These are phyloP conservation scores for Stercorarius parasiticus DNA, from an alignment of 2,113 vertebrate species.

Conservation along the genomic window DNA sequence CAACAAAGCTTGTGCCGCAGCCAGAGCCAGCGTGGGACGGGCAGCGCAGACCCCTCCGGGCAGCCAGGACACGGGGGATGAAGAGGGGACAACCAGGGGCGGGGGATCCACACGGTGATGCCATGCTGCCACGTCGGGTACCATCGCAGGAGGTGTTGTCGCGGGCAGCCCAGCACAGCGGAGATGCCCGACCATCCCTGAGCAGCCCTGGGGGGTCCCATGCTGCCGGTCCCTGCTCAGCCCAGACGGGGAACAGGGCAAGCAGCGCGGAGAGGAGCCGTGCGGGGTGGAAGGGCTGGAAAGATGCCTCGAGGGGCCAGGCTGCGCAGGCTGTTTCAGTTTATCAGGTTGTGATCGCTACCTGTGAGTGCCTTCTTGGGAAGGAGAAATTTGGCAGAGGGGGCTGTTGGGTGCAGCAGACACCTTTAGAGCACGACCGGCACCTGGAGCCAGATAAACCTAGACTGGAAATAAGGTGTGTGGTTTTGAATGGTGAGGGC, in stretches of 20 bases:
- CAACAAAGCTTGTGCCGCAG: neutral
- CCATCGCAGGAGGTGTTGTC: rapidly evolving
- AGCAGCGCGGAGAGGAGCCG: neutral
- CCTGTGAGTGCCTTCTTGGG: neutral
- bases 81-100: rapidly evolving
- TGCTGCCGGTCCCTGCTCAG: rapidly evolving
- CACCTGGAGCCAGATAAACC: neutral
- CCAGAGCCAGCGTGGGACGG: neutral
- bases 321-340: rapidly evolving
- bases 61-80: rapidly evolving
- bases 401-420: rapidly evolving
- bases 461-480: neutral
- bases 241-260: neutral
- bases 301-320: rapidly evolving
- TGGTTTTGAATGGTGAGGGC: rapidly evolving
- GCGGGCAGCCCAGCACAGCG: rapidly evolving
- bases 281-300: neutral
- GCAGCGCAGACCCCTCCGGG: rapidly evolving
- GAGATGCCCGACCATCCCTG: neutral
- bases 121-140: rapidly evolving
- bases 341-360: neutral
- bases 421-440: neutral
- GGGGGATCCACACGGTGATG: rapidly evolving
- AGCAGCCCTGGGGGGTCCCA: rapidly evolving
- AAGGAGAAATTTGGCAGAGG: neutral